These are phyloP conservation scores for Columba guinea DNA, from an alignment of 2,797 vertebrate species.

Conservation along the genomic window DNA sequence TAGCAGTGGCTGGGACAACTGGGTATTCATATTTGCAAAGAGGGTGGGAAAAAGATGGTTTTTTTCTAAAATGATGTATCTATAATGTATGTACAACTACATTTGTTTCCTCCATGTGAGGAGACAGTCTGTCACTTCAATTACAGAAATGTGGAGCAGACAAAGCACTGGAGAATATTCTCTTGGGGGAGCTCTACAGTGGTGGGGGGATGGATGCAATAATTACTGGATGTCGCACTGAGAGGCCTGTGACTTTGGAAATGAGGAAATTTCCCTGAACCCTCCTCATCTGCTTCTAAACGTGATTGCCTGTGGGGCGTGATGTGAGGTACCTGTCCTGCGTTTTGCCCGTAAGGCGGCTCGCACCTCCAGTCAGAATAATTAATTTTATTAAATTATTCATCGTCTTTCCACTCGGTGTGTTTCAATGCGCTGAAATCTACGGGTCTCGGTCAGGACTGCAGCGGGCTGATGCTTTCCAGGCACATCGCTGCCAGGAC, in stretches of 20 bases:
- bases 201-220: rapidly evolving
- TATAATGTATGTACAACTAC: not conserved
- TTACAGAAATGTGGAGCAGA: not conserved
- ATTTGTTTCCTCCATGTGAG: not conserved
- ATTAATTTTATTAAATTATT: not conserved
- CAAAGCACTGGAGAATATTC: not conserved
- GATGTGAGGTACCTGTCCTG: rapidly evolving
- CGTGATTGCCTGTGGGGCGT: rapidly evolving
- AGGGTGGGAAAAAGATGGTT: not conserved
- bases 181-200: rapidly evolving
- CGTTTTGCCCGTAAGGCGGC: not conserved
- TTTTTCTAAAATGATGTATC: not conserved
- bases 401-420: not conserved
- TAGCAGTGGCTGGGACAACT: not conserved
- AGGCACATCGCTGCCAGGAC: not conserved
- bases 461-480: rapidly evolving
- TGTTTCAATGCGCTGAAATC: rapidly evolving
- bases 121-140: not conserved
- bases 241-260: too few species aligned
- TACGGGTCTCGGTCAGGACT: rapidly evolving
- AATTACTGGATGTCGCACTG: not conserved
- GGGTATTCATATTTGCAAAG: not conserved
- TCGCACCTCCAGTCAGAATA: rapidly evolving
- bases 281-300: rapidly evolving
- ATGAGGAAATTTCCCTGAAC: rapidly evolving